Base-by-base conservation (phyloP, 2,888 invertebrate genomes). In the Nemoura dubitans region DNA sequence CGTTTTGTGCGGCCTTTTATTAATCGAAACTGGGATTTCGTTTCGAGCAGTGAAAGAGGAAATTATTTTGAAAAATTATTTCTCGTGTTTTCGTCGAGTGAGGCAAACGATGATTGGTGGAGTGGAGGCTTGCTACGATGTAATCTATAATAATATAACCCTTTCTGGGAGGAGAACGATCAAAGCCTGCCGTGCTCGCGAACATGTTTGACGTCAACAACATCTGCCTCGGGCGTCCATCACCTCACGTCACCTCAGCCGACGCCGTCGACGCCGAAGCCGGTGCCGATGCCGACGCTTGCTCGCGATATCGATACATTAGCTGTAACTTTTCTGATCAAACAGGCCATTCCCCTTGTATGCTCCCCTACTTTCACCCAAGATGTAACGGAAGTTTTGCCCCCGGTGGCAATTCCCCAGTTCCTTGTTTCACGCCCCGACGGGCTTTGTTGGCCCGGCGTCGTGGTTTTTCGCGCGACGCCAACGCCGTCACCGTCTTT, bases 291-390 rank as follows among this genome's bases (percentile, higher is more conserved):
- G 59, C 10, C 76, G 28, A 78, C 78, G 78, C 43, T 83, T 83
- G 42, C 36, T 84, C 84, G 36, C 36, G 84, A 76, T 84, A 84
- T 84, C 84, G 84, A 84, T 84, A 84, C 84, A 84, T 84, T 84
- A 84, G 76, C 21, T 25, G 26, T 26, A 27, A 28, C 26, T n/a
- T 83, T 59, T 84, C 59, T 84, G 84, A 84, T 84, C 84, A 84
- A 84, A 59, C 59, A 59, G 16, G 36, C 59, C 16, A 2, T 59
- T 3, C 21, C 59, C 16, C 59, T 16, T 59, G 21, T 59, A 14
- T 59, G 59, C 59, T 1, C 59, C 59, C 59, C 21, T n/a, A n/a
- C n/a, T 10, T 59, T 21, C 14, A 59, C 59, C 59, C 10, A 14
- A 3, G 59, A 59, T 59, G 59, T 59, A 21, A 59, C 59, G 59